A percentile compares a stretch with the other conserved stretches of the same genome.
Evolutionary conservation across 1,140 invertebrate species (phyloP).

Genomic region (Stratiolaelaps scimitus): DNA sequence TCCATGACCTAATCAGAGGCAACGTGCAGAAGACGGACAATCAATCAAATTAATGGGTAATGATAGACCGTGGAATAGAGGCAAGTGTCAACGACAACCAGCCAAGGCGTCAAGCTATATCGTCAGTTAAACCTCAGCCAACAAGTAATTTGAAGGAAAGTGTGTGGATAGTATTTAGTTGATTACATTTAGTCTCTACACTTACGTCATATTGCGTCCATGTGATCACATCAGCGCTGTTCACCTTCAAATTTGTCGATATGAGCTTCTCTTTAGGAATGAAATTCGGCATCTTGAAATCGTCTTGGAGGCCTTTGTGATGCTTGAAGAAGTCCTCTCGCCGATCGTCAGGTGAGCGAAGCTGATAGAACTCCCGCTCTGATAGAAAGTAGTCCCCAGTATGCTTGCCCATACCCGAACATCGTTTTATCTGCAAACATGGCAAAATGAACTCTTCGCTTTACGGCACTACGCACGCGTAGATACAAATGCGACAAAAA

Average conservation of each 20-base stretch:
- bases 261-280: slow-evolving; percentile 28
- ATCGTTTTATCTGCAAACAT: slow-evolving; percentile 10
- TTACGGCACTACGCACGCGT: too few relatives aligned
- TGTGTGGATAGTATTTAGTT: too few relatives aligned
- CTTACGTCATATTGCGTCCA: slow-evolving; percentile 24
- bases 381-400: slow-evolving; percentile 8
- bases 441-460: too few relatives aligned
- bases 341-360: slow-evolving; percentile 2
- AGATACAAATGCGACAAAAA: too few relatives aligned
- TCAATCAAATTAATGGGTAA: too few relatives aligned
- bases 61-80: too few relatives aligned
- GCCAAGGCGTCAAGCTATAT: too few relatives aligned
- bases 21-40: too few relatives aligned
- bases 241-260: slow-evolving; percentile 6
- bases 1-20: slow-evolving; percentile 3
- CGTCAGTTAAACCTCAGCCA: too few relatives aligned
- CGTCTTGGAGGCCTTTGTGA: slow-evolving; percentile 22
- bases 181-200: background rate
- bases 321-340: slow-evolving; percentile 23
- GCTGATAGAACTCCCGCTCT: slow-evolving; percentile 7
- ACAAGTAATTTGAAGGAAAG: too few relatives aligned
- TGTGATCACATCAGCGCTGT: slow-evolving; percentile 16
- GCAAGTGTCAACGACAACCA: too few relatives aligned
- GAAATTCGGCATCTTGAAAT: slow-evolving; percentile 26
- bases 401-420: slow-evolving; percentile 25